phyloP scores from a whole-genome alignment of 2,113 vertebrate genomes.

The Stomatorhinus ivindoensis region DNA sequence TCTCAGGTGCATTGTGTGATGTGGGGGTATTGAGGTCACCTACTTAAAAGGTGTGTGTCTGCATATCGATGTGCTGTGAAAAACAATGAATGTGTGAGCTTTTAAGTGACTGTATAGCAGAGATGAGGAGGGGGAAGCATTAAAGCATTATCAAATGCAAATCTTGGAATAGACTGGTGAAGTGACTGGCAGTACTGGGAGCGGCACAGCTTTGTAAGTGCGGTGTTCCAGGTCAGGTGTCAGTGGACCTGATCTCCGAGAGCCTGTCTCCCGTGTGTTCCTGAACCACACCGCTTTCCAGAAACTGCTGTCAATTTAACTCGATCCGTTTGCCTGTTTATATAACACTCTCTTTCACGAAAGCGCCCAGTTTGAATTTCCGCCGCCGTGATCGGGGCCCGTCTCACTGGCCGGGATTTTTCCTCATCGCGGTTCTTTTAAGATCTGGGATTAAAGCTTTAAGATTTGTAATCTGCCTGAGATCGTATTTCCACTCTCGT shows the following conservation, averaged over 20 bases:
- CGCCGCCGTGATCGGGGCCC: background rate
- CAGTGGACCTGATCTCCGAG: background rate
- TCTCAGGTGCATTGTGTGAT: background rate
- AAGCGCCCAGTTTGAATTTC: background rate
- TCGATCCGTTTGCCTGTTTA: background rate
- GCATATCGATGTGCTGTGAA: background rate
- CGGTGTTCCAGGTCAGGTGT: too few relatives aligned
- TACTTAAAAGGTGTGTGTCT: background rate
- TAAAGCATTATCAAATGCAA: background rate
- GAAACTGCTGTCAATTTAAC: background rate
- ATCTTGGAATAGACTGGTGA: background rate
- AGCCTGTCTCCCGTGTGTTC: background rate
- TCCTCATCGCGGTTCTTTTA: background rate
- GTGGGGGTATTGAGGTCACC: background rate
- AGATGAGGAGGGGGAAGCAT: background rate
- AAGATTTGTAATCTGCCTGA: background rate
- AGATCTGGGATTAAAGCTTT: background rate
- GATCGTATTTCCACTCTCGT: background rate
- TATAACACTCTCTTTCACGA: background rate
- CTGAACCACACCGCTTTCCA: background rate
- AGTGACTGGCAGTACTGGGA: background rate
- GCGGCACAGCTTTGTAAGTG: background rate
- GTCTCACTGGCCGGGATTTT: background rate
- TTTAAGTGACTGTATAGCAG: background rate
- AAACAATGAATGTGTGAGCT: background rate